Percentiles rank a stretch among this genome's conserved stretches.
These are phyloP conservation scores for Sebastiscus tertius DNA, from an alignment of 2,797 vertebrate species.

Conservation along the genomic window DNA sequence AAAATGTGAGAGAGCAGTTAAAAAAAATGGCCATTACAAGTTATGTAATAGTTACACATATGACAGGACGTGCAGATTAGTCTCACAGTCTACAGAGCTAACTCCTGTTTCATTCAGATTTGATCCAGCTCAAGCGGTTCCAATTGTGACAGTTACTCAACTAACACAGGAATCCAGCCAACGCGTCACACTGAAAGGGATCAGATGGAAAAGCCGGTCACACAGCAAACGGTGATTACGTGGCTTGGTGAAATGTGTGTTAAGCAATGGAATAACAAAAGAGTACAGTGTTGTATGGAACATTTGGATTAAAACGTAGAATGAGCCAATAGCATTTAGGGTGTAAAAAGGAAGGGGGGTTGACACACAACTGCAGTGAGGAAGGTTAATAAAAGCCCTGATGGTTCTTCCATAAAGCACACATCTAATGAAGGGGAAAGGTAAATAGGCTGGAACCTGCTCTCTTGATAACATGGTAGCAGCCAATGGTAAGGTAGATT, in stretches of 20 bases:
- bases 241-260: constrained; percentile 32
- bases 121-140: not conserved
- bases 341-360: not conserved
- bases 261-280: constrained; percentile 35
- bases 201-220: constrained; percentile 40
- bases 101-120: not conserved
- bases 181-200: constrained; percentile 1
- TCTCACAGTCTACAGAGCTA: not conserved
- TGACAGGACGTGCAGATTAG: not conserved
- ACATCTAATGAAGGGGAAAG: not conserved
- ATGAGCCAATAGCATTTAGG: not conserved
- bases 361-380: not conserved
- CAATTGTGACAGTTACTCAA: constrained; percentile 11
- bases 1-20: not conserved
- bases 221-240: constrained; percentile 6
- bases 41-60: not conserved
- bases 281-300: constrained; percentile 11
- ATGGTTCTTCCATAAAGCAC: not conserved
- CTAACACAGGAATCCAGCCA: not conserved
- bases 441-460: not conserved
- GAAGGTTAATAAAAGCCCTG: not conserved
- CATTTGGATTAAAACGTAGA: not conserved
- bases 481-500: not conserved
- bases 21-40: not conserved
- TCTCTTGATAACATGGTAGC: not conserved